Percentiles rank a stretch among this genome's conserved stretches.
Evolutionary conservation across 2,113 vertebrate genomes (phyloP).

Genomic region (Nerophis lumbriciformis): DNA sequence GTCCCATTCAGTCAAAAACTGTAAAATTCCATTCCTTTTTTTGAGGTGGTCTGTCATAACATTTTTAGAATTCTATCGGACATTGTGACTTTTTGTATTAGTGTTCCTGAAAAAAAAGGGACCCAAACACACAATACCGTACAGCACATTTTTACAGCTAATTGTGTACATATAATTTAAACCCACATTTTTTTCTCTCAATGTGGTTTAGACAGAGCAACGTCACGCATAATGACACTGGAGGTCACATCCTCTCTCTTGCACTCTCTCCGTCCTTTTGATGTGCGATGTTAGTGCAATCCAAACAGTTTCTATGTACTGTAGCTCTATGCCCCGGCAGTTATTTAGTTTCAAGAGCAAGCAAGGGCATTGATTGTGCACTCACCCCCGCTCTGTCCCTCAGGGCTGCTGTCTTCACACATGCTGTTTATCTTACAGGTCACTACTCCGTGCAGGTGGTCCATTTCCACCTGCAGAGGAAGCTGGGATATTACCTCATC

Average conservation of each 20-base stretch:
- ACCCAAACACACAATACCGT: no score
- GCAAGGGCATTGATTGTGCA: slow-evolving; percentile 38
- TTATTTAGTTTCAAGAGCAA: slow-evolving; percentile 53
- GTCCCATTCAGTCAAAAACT: no score
- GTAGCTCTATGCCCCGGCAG: slow-evolving; percentile 15
- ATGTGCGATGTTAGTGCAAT: slow-evolving; percentile 2
- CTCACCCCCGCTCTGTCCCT: slow-evolving; percentile 13
- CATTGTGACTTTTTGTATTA: no score
- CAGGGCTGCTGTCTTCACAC: slow-evolving; percentile 39
- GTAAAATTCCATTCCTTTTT: no score
- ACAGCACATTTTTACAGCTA: no score
- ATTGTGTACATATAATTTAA: no score
- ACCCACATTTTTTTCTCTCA: no score
- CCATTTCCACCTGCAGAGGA: slow-evolving; percentile 89
- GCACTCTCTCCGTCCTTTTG: slow-evolving; percentile 3
- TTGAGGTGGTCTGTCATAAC: no score
- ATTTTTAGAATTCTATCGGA: no score
- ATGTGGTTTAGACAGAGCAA: slow-evolving; percentile 26
- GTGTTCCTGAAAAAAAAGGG: no score
- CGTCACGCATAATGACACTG: slow-evolving; percentile 42
- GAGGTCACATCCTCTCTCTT: slow-evolving; percentile 27
- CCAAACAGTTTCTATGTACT: slow-evolving; percentile 7
- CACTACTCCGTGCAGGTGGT: slow-evolving; percentile 92
- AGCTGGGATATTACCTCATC: slow-evolving; percentile 81
- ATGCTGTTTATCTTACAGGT: slow-evolving; percentile 78